Evolutionary conservation across 2,888 invertebrate species (phyloP).

Genomic region (Bruchidius siliquastri): DNA sequence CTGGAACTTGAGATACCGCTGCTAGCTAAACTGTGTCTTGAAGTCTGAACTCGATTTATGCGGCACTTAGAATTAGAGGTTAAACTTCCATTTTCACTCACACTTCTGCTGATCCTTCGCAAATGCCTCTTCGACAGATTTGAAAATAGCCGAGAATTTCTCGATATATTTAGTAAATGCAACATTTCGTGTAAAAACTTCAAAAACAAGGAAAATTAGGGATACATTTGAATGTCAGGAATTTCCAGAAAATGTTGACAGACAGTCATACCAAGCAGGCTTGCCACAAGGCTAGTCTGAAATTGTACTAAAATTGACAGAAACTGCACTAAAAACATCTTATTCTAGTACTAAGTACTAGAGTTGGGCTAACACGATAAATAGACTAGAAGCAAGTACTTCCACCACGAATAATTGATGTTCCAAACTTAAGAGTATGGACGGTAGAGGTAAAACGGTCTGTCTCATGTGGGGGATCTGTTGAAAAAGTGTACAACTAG

Average conservation of each 20-base stretch:
- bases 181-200: background rate
- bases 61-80: background rate
- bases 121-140: background rate
- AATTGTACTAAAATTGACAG: too few species aligned
- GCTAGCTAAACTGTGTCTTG: background rate
- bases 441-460: too few species aligned
- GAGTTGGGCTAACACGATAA: too few species aligned
- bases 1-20: background rate
- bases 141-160: background rate
- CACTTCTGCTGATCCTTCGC: background rate
- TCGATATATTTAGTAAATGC: background rate
- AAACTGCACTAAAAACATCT: too few species aligned
- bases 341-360: too few species aligned
- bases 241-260: background rate
- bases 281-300: too few species aligned
- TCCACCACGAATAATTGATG: too few species aligned
- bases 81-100: background rate
- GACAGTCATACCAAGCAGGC: too few species aligned
- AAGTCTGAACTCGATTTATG: background rate
- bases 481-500: too few species aligned
- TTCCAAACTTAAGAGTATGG: too few species aligned
- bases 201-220: background rate
- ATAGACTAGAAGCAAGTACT: too few species aligned
- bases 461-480: too few species aligned
- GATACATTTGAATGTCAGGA: background rate